A percentile compares a stretch with the other conserved stretches of the same genome.
Evolutionary conservation across 2,113 vertebrate genomes (phyloP).

Genomic region (Sceloporus undulatus): DNA sequence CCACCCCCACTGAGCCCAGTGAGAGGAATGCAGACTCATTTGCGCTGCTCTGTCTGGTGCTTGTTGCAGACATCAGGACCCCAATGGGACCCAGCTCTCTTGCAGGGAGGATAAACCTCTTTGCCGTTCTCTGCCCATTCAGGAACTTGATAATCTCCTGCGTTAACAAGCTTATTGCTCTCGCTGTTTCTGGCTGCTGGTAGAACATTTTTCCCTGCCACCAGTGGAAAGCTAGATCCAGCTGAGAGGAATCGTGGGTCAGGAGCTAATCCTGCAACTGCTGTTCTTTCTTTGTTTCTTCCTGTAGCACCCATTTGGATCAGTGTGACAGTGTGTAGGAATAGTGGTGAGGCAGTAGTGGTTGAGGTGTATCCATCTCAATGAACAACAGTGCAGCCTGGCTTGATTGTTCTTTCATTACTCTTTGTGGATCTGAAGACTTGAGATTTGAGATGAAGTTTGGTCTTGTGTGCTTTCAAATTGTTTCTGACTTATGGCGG

Average conservation of each 20-base stretch:
- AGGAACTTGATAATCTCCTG: neutral
- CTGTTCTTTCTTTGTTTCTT: neutral
- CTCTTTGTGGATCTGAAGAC: too few species aligned
- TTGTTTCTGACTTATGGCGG: too few species aligned
- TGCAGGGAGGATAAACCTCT: neutral
- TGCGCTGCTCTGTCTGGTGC: neutral
- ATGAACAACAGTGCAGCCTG: neutral
- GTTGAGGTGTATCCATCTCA: neutral
- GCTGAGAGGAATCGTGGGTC: neutral
- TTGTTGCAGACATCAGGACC: neutral
- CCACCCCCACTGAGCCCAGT: neutral
- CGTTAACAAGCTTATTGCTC: neutral
- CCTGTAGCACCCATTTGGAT: too few species aligned
- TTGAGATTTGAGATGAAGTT: neutral
- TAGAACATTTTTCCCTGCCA: neutral
- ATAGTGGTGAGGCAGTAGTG: too few species aligned
- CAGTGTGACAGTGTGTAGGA: neutral
- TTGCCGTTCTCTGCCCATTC: neutral
- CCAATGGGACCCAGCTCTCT: neutral
- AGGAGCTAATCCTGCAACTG: neutral
- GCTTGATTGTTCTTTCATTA: neutral
- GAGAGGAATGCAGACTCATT: too few species aligned
- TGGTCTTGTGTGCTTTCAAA: neutral
- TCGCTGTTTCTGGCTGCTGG: neutral
- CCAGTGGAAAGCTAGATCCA: neutral